Evolutionary conservation across 2,888 invertebrate genomes (phyloP).

Genomic region (Melitaea athalia): DNA sequence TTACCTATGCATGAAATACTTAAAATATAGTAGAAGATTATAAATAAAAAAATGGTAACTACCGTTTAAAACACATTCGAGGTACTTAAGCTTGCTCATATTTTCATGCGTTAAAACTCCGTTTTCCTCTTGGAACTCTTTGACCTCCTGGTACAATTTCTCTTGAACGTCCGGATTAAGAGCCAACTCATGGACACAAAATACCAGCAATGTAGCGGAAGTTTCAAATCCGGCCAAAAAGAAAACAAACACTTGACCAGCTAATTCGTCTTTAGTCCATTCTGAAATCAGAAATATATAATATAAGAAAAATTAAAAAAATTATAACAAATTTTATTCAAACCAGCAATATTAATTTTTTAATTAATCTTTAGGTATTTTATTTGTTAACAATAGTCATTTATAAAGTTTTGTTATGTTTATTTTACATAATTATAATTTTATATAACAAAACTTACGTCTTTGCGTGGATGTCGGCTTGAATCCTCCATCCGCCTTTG

Average conservation of each 20-base stretch:
- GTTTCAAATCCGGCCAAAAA: constrained; percentile 76
- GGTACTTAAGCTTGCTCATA: constrained; percentile 58
- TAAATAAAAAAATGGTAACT: too few species aligned
- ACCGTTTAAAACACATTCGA: constrained; percentile 53
- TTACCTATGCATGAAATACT: too few species aligned
- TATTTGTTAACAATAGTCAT: too few species aligned
- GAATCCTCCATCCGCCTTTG: constrained; percentile 44
- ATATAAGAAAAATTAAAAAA: neutral
- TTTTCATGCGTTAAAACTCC: constrained; percentile 54
- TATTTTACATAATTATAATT: too few species aligned
- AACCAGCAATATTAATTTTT: too few species aligned
- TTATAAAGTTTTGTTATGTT: too few species aligned
- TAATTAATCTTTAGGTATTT: too few species aligned
- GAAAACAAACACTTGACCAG: constrained; percentile 73
- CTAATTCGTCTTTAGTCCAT: constrained; percentile 66
- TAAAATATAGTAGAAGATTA: too few species aligned
- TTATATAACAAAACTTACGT: constrained; percentile 43
- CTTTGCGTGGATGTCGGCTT: constrained; percentile 40
- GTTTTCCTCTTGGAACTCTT: constrained; percentile 47
- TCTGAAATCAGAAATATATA: constrained; percentile 49
- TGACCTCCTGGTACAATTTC: constrained; percentile 64
- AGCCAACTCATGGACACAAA: constrained; percentile 69
- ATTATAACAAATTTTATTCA: too few species aligned
- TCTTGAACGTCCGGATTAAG: constrained; percentile 69
- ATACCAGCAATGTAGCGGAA: constrained; percentile 60